A percentile compares a stretch with the other conserved stretches of the same genome.
These are phyloP conservation scores for Siderastrea siderea DNA, from an alignment of 92 coral and sea anemone species.

Conservation along the genomic window DNA sequence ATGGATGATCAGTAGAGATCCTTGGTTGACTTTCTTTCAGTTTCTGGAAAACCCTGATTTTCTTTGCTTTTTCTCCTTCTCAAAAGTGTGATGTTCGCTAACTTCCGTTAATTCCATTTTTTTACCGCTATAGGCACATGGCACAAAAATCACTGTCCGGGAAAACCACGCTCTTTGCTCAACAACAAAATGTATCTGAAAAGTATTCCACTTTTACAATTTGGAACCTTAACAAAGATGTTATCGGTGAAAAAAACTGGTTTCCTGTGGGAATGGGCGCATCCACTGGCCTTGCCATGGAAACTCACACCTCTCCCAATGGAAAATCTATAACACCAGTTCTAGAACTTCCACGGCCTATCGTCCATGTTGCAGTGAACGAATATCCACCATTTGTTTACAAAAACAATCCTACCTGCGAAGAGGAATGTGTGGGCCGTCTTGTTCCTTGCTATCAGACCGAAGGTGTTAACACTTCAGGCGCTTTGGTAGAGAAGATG, in stretches of 20 bases:
- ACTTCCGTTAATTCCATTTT: too few species aligned
- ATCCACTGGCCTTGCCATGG: conserved; percentile 15
- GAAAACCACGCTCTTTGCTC: neutral
- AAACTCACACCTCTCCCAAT: neutral
- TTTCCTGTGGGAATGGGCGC: conserved; percentile 24
- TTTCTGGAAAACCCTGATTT: too few species aligned
- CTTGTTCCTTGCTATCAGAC: neutral
- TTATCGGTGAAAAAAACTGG: neutral
- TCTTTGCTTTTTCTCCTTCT: too few species aligned
- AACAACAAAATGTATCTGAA: neutral
- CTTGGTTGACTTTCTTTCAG: too few species aligned
- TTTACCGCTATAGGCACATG: neutral
- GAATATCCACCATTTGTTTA: too few species aligned
- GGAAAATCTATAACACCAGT: too few species aligned
- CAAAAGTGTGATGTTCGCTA: too few species aligned
- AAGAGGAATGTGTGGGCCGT: too few species aligned
- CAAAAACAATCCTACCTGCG: too few species aligned
- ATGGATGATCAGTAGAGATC: too few species aligned
- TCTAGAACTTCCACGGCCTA: too few species aligned
- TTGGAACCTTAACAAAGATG: conserved; percentile 18
- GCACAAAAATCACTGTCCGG: neutral
- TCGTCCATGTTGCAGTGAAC: too few species aligned
- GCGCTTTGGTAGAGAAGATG: neutral
- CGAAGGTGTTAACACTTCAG: neutral
- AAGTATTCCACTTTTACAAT: neutral